Evolutionary conservation across 1,140 invertebrate genomes (phyloP), one percentile per base, ranked within the genome.

Genomic region (Monomorium pharaonis): DNA sequence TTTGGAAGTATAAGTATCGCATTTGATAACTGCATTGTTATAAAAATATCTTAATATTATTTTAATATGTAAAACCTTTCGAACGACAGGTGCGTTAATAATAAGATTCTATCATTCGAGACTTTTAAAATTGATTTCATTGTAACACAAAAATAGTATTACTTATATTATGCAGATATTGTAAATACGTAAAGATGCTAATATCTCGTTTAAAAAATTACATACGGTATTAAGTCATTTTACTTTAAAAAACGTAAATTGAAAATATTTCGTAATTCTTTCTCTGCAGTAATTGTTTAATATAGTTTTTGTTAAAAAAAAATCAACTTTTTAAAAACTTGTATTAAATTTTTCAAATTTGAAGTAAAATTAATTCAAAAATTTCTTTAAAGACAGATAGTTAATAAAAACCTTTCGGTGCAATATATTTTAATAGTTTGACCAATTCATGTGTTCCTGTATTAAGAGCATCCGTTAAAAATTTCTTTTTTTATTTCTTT

Each of bases 41-140:
- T 30, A 81, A 70, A 70, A 51, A 72, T 21, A 70, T 72, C 18
- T 6, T 18, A 30, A 27, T 44, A 44, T 83, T 81, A 81, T 33
- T 83, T 83, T 72, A 81, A n/a, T 81, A 83, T 58, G 56, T 83
- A 83, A 18, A 83, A 33, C 72, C 27, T 83, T 54, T 27, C 47
- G 37, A 54, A 51, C 6, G 16, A 21, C 7, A 16, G 5, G 27
- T n/a, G n/a, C 54, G 21, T 18, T 67, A 42, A 80, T 54, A 37
- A 80, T 51, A 54, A 62, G 58, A 80, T 37, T 2, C 18, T 80
- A 54, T 80, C 21, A 27, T 69, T 69, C 16, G 4, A 69, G 3
- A 80, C 12, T 12, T 80, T 44, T 42, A 21, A 49, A 51, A 9
- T 65, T 30, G 44, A 78, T 77, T 27, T 62, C 44, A 62, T 16